phyloP scores from a whole-genome alignment of 1,140 invertebrate genomes.

The Pollicipes pollicipes region DNA sequence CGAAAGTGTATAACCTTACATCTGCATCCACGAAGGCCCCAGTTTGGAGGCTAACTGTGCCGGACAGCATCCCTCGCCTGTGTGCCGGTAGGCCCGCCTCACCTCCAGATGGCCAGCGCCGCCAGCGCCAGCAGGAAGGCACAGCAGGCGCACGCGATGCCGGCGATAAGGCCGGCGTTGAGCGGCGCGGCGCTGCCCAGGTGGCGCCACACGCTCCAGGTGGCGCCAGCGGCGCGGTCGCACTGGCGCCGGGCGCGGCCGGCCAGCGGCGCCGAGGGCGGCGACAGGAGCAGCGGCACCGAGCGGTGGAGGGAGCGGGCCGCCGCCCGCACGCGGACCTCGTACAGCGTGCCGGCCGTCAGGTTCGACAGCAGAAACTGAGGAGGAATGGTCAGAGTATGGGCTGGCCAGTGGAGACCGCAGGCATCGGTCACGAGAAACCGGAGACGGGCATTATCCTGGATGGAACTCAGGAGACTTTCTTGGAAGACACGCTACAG shows the following conservation, averaged over 20 bases:
- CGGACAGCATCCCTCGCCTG: no score
- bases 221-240: not conserved
- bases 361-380: conserved; percentile 1
- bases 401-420: no score
- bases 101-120: conserved; percentile 59
- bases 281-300: not conserved
- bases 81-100: no score
- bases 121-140: conserved; percentile 48
- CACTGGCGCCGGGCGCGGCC: not conserved
- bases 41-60: no score
- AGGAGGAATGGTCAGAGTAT: not conserved
- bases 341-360: not conserved
- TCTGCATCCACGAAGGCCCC: no score
- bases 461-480: no score
- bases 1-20: no score
- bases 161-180: conserved; percentile 49
- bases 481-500: no score
- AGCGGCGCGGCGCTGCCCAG: conserved; percentile 39
- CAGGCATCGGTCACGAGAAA: no score
- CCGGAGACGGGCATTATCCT: no score
- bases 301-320: not conserved
- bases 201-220: conserved; percentile 23
- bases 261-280: not conserved
- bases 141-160: conserved; percentile 49
- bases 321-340: not conserved